Evolutionary conservation across 2,113 vertebrate species (phyloP).

Genomic region (Spilogale gracilis): DNA sequence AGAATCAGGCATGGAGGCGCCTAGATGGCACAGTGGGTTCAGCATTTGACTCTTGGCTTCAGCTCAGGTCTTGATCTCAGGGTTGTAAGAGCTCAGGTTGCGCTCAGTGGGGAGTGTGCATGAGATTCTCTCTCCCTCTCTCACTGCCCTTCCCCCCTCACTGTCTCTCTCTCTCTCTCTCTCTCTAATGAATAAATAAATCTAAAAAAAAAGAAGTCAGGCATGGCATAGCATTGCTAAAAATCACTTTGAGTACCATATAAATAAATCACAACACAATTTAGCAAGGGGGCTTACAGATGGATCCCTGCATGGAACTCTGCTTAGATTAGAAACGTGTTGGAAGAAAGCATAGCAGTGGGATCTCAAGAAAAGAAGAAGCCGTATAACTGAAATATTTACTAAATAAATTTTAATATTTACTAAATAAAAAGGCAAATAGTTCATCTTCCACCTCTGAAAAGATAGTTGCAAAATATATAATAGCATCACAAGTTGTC

Average conservation of each 20-base stretch:
- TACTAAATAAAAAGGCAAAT: constrained; percentile 17
- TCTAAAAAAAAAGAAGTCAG: not conserved
- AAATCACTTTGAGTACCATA: not conserved
- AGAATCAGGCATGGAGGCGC: not conserved
- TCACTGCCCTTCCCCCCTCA: not conserved
- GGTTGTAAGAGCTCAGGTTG: not conserved
- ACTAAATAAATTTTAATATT: constrained; percentile 47
- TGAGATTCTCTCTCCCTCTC: not conserved
- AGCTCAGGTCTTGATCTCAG: not conserved
- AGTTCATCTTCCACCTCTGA: not conserved
- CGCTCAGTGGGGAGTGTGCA: not conserved
- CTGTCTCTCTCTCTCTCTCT: not conserved
- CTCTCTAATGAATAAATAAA: not conserved
- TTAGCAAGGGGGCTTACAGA: constrained; percentile 17
- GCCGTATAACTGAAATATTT: not conserved
- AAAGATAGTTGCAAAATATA: not conserved
- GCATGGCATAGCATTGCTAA: not conserved
- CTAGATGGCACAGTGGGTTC: not conserved
- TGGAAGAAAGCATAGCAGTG: not conserved
- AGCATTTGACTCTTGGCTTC: not conserved
- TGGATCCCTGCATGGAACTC: not conserved
- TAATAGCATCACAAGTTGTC: not conserved
- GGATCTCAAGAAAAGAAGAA: not conserved
- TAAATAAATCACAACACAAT: constrained; percentile 57
- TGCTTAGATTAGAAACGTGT: not conserved